Evolutionary conservation across 2,797 vertebrate genomes (phyloP).

Genomic region (Sebastes kiyomatsui): DNA sequence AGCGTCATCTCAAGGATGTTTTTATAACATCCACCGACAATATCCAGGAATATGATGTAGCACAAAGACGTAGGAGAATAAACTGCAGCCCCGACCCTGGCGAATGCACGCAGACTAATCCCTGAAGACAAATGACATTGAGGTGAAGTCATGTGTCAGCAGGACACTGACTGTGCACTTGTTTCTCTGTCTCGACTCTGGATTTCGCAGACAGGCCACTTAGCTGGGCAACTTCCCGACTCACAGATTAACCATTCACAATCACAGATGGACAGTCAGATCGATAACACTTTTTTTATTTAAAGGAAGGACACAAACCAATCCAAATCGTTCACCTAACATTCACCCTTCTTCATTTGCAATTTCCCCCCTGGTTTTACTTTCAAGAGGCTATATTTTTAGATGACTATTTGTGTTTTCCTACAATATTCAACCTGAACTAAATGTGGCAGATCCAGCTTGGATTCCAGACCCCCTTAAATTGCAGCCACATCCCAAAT

Average conservation of each 20-base stretch:
- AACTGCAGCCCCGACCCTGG: neutral
- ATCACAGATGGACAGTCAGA: neutral
- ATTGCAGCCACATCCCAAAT: neutral
- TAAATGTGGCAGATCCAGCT: neutral
- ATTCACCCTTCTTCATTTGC: neutral
- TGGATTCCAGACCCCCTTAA: neutral
- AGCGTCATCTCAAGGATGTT: neutral
- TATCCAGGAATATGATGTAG: neutral
- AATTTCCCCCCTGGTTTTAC: neutral
- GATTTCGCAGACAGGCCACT: slow-evolving; percentile 28
- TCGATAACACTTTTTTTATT: neutral
- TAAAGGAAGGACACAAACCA: neutral
- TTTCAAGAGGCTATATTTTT: neutral
- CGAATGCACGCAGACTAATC: neutral
- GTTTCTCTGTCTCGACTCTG: slow-evolving; percentile 6
- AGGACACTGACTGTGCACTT: slow-evolving; percentile 16
- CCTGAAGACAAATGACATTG: slow-evolving; percentile 8
- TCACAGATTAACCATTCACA: slow-evolving; percentile 2
- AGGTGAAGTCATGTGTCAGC: slow-evolving; percentile 30
- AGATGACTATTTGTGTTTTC: neutral
- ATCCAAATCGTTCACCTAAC: neutral
- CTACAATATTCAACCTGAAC: neutral
- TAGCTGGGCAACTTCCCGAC: slow-evolving; percentile 1
- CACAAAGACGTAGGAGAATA: neutral
- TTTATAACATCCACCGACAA: neutral